These are phyloP conservation scores for Manis pentadactyla DNA, from an alignment of 2,797 vertebrate genomes.

Conservation along the genomic window DNA sequence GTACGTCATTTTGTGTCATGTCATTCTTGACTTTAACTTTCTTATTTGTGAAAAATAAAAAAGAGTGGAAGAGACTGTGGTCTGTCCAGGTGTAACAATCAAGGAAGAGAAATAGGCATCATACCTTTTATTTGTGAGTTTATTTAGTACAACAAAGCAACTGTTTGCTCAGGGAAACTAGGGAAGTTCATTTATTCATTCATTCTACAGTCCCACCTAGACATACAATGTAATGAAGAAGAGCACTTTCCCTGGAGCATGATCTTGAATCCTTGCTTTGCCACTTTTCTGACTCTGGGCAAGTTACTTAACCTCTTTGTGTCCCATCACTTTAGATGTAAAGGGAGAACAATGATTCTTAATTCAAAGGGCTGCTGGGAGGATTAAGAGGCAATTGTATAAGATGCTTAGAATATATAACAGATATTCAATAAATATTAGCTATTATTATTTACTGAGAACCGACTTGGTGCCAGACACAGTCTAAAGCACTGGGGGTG, in stretches of 20 bases:
- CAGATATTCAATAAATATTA: background rate
- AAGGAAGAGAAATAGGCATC: background rate
- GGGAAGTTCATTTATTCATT: background rate
- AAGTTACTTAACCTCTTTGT: background rate
- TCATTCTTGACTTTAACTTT: slow-evolving; percentile 31
- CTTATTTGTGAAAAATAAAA: slow-evolving; percentile 11
- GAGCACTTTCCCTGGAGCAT: background rate
- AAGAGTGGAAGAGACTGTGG: background rate
- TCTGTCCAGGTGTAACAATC: slow-evolving; percentile 20
- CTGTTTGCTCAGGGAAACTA: background rate
- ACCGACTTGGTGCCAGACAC: background rate
- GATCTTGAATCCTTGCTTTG: background rate
- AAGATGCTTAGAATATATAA: background rate
- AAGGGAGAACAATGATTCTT: background rate
- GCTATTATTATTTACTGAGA: background rate
- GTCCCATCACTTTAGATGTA: background rate
- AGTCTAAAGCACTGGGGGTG: background rate
- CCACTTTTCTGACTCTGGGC: background rate
- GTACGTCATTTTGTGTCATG: background rate
- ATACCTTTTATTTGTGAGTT: background rate
- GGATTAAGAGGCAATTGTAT: background rate
- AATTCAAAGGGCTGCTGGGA: background rate
- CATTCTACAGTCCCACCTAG: background rate
- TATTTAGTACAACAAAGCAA: background rate
- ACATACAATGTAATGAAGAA: background rate